Evolutionary conservation across 2,888 invertebrate genomes (phyloP).

Genomic region (Meliscaeva auricollis): DNA sequence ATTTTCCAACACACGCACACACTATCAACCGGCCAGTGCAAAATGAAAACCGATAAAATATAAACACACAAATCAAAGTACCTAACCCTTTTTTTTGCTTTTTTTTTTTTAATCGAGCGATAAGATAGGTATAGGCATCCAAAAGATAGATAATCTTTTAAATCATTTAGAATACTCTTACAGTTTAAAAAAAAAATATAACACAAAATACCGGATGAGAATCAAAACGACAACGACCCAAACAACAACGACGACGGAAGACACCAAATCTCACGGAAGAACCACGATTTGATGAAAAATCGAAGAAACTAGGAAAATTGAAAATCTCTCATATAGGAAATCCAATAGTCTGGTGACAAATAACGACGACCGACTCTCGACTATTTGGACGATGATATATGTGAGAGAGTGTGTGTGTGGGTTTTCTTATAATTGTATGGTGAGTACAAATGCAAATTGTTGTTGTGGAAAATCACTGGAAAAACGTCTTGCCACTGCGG

Average conservation of each 20-base stretch:
- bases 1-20: conserved; percentile 54
- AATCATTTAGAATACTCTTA: background rate
- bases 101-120: background rate
- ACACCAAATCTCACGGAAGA: conserved; percentile 59
- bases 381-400: background rate
- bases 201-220: conserved; percentile 3
- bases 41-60: conserved; percentile 20
- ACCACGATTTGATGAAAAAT: conserved; percentile 57
- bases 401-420: background rate
- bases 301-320: conserved; percentile 47
- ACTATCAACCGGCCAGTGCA: conserved; percentile 10
- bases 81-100: conserved; percentile 13
- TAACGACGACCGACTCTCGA: background rate
- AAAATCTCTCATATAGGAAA: conserved; percentile 31
- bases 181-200: background rate
- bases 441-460: conserved; percentile 45
- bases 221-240: background rate
- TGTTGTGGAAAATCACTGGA: conserved; percentile 60
- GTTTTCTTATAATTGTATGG: background rate
- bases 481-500: conserved; percentile 81
- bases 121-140: conserved; percentile 9
- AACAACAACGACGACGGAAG: conserved; percentile 39
- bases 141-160: background rate
- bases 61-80: background rate
- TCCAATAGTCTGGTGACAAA: conserved; percentile 19